phyloP scores from a whole-genome alignment of 2,888 invertebrate species.

The Neria commutata region DNA sequence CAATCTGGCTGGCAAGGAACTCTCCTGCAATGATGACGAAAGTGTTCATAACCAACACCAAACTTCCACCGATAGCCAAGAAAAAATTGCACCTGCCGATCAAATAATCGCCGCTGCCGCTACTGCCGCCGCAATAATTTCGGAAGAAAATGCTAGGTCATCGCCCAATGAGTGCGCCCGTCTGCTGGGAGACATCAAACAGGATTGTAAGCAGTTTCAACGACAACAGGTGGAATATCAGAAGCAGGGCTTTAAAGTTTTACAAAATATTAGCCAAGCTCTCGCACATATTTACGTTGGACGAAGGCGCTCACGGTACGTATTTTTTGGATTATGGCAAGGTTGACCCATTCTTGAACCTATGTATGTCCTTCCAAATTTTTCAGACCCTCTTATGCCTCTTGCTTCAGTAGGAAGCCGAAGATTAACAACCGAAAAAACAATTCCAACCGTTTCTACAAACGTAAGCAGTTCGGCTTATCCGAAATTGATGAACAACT shows the following conservation, averaged over 20 bases:
- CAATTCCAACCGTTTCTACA: conserved; percentile 39
- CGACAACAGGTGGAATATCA: conserved; percentile 48
- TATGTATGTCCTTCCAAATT: conserved; percentile 4
- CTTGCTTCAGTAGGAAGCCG: conserved; percentile 43
- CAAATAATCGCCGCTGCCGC: conserved; percentile 22
- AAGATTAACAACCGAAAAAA: conserved; percentile 36
- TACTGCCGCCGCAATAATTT: conserved; percentile 8
- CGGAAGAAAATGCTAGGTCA: conserved; percentile 31
- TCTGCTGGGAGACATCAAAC: conserved; percentile 49
- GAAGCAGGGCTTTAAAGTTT: conserved; percentile 45
- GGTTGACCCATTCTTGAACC: neutral
- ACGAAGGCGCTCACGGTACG: conserved; percentile 43
- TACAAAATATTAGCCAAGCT: conserved; percentile 52
- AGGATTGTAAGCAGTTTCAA: conserved; percentile 48
- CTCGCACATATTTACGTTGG: conserved; percentile 53
- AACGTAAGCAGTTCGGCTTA: conserved; percentile 45
- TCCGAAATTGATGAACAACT: conserved; percentile 66
- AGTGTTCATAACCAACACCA: conserved; percentile 43
- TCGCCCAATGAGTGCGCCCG: conserved; percentile 45
- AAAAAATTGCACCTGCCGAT: conserved; percentile 33
- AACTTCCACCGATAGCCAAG: conserved; percentile 43
- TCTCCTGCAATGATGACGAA: conserved; percentile 62
- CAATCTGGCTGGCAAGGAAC: conserved; percentile 79
- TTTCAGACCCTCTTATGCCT: conserved; percentile 41
- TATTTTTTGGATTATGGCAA: too few species aligned